phyloP scores from a whole-genome alignment of 2,113 vertebrate genomes.

The Neomonachus schauinslandi region DNA sequence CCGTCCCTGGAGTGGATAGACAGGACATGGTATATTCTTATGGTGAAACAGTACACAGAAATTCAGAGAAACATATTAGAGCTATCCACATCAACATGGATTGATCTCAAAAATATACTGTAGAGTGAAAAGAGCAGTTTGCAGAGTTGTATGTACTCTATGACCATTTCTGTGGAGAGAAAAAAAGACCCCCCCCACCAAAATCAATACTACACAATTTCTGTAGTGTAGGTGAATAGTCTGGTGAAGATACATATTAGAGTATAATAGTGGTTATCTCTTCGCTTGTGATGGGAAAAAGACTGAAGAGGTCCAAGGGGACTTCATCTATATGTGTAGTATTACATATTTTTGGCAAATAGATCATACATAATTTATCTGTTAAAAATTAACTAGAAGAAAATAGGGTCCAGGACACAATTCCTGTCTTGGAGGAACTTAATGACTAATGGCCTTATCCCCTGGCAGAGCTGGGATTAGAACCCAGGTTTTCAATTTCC shows the following conservation, averaged over 20 bases:
- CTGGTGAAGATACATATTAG: neutral
- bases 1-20: neutral
- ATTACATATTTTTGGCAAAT: conserved; percentile 10
- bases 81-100: neutral
- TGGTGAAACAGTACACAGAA: neutral
- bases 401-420: neutral
- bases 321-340: neutral
- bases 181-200: neutral
- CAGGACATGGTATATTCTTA: neutral
- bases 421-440: conserved; percentile 11
- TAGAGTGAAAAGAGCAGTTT: conserved; percentile 2
- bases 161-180: neutral
- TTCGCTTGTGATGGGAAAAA: neutral
- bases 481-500: conserved; percentile 49
- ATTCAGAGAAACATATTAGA: neutral
- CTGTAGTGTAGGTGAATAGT: neutral
- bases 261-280: neutral
- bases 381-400: conserved; percentile 11
- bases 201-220: neutral
- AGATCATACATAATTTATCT: conserved; percentile 36
- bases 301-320: neutral
- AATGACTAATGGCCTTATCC: conserved; percentile 39
- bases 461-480: neutral
- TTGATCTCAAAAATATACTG: neutral
- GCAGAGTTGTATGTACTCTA: conserved; percentile 20